A percentile compares a stretch with the other conserved stretches of the same genome.
Conservation (phyloP, 1,140 invertebrate genomes). For the Camponotus vicinus region DNA sequence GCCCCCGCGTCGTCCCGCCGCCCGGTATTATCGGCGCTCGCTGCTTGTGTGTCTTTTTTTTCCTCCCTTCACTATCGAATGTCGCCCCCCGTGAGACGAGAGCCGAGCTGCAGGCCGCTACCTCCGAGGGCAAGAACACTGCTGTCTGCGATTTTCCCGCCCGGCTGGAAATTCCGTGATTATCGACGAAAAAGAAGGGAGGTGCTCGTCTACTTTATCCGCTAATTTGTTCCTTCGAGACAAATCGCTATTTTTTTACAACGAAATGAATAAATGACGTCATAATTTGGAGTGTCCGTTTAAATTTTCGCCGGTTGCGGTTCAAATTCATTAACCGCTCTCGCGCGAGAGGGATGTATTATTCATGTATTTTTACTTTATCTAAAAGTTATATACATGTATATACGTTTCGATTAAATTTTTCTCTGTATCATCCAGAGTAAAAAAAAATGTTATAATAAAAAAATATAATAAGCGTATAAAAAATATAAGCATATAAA, state of each 20-base stretch:
- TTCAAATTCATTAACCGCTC: not conserved
- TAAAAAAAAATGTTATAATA: not conserved
- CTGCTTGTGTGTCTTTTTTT: constrained; percentile 29
- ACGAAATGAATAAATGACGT: not conserved
- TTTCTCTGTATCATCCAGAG: not conserved
- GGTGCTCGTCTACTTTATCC: constrained; percentile 38
- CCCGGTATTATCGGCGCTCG: constrained; percentile 60
- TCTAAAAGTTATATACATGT: not conserved
- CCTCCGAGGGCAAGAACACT: constrained; percentile 47
- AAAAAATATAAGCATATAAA: not conserved
- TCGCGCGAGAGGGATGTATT: no score
- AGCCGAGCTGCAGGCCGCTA: constrained; percentile 15
- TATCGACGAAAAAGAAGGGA: constrained; percentile 29
- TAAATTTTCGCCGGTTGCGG: no score
- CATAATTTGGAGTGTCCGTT: no score
- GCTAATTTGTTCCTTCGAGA: constrained; percentile 10
- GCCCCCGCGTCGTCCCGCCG: not conserved
- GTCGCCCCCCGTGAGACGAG: constrained; percentile 42
- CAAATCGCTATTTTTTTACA: constrained; percentile 12
- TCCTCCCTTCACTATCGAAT: constrained; percentile 37
- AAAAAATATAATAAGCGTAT: not conserved
- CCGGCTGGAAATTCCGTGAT: constrained; percentile 46
- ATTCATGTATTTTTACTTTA: not conserved
- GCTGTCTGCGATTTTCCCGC: constrained; percentile 46
- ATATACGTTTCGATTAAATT: not conserved